These are phyloP conservation scores for Catostylus mosaicus DNA, from an alignment of 30 jellyfish, hydroid and myxozoan genomes.

Conservation along the genomic window DNA sequence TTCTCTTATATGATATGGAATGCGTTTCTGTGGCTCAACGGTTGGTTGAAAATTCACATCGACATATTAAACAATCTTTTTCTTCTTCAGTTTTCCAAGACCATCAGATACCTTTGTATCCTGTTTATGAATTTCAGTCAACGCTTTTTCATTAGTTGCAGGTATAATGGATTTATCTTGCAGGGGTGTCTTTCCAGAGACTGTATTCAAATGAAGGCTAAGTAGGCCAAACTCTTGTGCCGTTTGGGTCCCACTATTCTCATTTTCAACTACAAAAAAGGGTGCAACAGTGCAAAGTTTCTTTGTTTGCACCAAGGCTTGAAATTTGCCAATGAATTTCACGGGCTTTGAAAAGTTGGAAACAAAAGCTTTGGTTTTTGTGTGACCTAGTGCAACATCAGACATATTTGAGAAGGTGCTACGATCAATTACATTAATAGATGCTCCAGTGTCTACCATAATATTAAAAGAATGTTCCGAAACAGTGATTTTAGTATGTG, in stretches of 20 bases:
- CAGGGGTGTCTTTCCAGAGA: slow-evolving; percentile 3
- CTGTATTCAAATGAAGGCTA: slow-evolving; percentile 6
- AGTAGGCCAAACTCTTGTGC: slow-evolving; percentile 16
- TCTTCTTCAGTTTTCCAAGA: slow-evolving; percentile 12
- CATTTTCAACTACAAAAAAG: too few relatives aligned
- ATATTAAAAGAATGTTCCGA: too few relatives aligned
- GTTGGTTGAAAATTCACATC: slow-evolving; percentile 5
- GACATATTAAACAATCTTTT: background rate
- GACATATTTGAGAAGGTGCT: too few relatives aligned
- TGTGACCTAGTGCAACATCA: too few relatives aligned
- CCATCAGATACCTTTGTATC: slow-evolving; percentile 8
- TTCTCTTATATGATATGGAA: slow-evolving; percentile 23
- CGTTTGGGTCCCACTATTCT: slow-evolving; percentile 6
- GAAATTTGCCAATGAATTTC: too few relatives aligned
- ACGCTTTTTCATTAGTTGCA: background rate
- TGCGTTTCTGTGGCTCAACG: slow-evolving; percentile 20
- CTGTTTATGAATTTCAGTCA: background rate
- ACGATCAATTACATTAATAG: too few relatives aligned
- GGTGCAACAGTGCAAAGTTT: too few relatives aligned
- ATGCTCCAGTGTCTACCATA: too few relatives aligned
- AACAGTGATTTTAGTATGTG: too few relatives aligned
- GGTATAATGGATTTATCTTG: background rate
- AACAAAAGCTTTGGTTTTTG: too few relatives aligned
- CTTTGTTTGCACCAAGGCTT: too few relatives aligned
- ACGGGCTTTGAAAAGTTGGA: too few relatives aligned